Evolutionary conservation across 2,888 invertebrate genomes (phyloP), one percentile per base, ranked within the genome.

Genomic region (Cerastis leucographa): DNA sequence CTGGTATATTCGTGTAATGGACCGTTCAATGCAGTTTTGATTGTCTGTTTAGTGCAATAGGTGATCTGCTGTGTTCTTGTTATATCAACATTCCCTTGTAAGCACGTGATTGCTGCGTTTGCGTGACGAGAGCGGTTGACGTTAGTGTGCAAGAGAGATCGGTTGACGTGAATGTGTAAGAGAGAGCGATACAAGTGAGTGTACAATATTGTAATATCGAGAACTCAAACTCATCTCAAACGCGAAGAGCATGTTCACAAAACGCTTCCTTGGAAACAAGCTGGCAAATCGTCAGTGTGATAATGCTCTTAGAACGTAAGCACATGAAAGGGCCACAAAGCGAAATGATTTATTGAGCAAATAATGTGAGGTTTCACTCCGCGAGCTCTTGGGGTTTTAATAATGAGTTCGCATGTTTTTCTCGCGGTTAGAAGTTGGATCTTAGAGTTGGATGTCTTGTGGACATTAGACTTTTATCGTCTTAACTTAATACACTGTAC

Each of bases 331-430:
- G 71, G 29, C 68, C 83, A 74, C 83, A 85, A 87, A 87, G 83
- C 76, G 54, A 79, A 79, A 86, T 87, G 83, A 87, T 87, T 85
- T 88, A 88, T 87, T 74, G 78, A 81, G 79, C 73, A 67, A 79
- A 79, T 84, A 81, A 67, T 49, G 76, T 65, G 65, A 2, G 78
- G 74, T 88, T 76, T 70, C 71, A 76, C 77, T 76, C 56, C 40
- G 76, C 46, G 84, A 86, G 76, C 80, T 56, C 72, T 70, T 64
- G 49, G 11, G 66, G 46, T 40, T 68, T 42, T 25, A 54, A 59
- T 62, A 54, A 64, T 71, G 83, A 71, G 44, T 68, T 61, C 35
- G 49, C 62, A 35, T 65, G 35, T 81, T 85, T 46, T 14, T 75
- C 76, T 69, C 29, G 49, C 22, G 22, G 65, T 70, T 25, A 46